Conservation (phyloP, 2,888 invertebrate genomes). For the Meloe dianella region DNA sequence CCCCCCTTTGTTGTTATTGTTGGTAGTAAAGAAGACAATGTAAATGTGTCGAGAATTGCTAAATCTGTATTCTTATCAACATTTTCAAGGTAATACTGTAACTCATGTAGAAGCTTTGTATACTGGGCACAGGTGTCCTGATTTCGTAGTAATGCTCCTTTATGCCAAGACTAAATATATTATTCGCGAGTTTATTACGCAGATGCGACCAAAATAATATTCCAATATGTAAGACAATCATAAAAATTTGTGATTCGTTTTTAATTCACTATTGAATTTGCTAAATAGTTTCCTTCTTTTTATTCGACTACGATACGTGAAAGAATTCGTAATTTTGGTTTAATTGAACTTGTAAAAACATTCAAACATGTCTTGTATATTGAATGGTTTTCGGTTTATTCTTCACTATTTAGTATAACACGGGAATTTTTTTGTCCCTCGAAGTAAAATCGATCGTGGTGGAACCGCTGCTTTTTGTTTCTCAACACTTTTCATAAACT, state of each 20-base stretch:
- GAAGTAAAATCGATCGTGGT: not conserved
- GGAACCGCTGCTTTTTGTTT: slow-evolving; percentile 39
- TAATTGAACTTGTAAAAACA: not conserved
- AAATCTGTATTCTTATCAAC: slow-evolving; percentile 3
- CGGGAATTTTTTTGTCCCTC: not conserved
- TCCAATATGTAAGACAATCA: slow-evolving; percentile 7
- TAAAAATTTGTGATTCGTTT: not conserved
- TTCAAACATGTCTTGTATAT: not conserved
- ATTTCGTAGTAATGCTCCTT: slow-evolving; percentile 45
- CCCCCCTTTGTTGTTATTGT: not conserved
- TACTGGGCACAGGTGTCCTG: slow-evolving; percentile 42
- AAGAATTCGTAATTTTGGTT: not conserved
- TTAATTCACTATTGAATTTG: not conserved
- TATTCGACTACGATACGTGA: not conserved
- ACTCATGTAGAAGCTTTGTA: slow-evolving; percentile 33
- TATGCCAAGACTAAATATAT: slow-evolving; percentile 43
- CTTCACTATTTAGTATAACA: not conserved
- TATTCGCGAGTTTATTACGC: slow-evolving; percentile 45
- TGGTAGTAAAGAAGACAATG: not conserved
- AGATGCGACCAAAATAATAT: slow-evolving; percentile 36
- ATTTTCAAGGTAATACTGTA: slow-evolving; percentile 37
- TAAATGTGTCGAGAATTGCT: not conserved
- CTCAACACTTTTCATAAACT: slow-evolving; percentile 37
- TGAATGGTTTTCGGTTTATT: not conserved
- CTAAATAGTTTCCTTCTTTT: not conserved